Conservation (phyloP, 2,797 vertebrate genomes). For the Balearica regulorum region DNA sequence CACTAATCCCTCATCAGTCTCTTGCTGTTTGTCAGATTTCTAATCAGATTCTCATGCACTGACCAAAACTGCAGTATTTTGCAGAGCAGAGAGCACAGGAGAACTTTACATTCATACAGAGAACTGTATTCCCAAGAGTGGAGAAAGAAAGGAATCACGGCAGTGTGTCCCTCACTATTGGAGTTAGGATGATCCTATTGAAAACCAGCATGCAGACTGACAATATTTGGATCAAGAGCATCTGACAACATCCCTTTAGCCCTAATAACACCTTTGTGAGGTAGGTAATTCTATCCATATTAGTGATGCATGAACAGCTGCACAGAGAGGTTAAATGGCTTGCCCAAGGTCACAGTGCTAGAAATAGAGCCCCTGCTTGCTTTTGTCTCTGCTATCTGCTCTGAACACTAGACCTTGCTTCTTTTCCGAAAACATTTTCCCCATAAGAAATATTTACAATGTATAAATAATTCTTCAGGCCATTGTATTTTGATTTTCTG, state of each 20-base stretch:
- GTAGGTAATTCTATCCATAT: not conserved
- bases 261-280: constrained; percentile 28
- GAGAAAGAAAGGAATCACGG: not conserved
- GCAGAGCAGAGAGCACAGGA: not conserved
- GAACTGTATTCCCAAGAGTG: not conserved
- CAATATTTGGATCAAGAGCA: not conserved
- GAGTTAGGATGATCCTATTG: not conserved
- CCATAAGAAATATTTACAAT: not conserved
- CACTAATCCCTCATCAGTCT: not conserved
- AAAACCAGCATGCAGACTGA: not conserved
- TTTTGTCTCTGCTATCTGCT: not conserved
- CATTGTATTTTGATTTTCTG: not conserved
- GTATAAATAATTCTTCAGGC: not conserved
- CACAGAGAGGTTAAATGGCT: constrained; percentile 20
- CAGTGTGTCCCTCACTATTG: not conserved
- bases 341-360: not conserved
- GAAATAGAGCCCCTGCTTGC: not conserved
- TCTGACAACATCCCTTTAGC: not conserved
- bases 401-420: not conserved
- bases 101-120: not conserved
- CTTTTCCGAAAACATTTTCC: not conserved
- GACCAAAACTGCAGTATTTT: not conserved
- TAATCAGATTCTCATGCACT: not conserved
- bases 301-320: not conserved
- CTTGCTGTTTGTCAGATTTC: not conserved